Percentiles rank a stretch among this genome's conserved stretches.
Evolutionary conservation across 2,113 vertebrate species (phyloP).

Genomic region (Antechinus stuartii): DNA sequence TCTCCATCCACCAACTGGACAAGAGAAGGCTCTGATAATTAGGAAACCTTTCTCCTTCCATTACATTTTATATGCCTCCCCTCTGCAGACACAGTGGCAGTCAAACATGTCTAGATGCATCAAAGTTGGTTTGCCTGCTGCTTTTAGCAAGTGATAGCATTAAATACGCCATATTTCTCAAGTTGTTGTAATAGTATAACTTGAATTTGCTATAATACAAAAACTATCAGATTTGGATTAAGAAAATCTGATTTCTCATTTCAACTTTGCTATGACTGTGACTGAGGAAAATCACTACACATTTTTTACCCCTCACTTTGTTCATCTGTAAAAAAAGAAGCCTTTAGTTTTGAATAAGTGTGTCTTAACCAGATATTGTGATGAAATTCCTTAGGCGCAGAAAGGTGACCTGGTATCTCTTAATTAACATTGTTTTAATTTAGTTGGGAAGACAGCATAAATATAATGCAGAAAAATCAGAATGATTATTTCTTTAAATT

Average conservation of each 20-base stretch:
- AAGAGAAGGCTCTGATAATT: background rate
- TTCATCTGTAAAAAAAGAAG: background rate
- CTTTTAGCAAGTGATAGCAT: background rate
- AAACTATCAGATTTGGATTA: background rate
- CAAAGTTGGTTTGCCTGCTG: background rate
- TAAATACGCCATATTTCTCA: background rate
- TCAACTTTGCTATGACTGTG: background rate
- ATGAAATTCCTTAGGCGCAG: background rate
- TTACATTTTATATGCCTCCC: background rate
- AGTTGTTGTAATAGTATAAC: background rate
- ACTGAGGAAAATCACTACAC: background rate
- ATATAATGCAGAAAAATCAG: conserved; percentile 9
- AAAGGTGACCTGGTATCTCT: background rate
- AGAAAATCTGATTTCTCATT: background rate
- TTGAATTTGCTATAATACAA: background rate
- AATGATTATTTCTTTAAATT: conserved; percentile 26
- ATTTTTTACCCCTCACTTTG: background rate
- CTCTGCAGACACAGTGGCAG: background rate
- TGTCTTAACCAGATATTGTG: background rate
- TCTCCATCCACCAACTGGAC: background rate
- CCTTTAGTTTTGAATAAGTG: background rate
- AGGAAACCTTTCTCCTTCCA: background rate
- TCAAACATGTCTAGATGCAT: background rate
- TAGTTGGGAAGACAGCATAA: conserved; percentile 19
- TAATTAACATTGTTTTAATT: background rate